Conservation (phyloP, 2,113 vertebrate species). For the Motacilla alba region DNA sequence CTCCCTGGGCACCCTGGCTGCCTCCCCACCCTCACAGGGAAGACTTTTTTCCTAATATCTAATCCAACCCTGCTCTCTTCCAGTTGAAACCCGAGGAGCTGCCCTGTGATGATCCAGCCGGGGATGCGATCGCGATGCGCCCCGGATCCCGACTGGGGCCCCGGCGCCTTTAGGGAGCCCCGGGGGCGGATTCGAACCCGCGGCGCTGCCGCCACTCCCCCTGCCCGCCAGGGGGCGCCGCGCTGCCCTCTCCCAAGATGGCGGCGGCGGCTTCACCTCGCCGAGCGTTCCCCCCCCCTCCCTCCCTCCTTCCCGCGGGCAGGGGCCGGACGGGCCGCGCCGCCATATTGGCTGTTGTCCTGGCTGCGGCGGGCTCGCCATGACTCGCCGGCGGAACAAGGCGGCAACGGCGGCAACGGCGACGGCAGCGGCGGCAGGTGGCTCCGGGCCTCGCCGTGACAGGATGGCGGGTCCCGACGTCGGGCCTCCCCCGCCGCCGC, state of each 20-base stretch:
- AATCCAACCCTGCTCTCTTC: background rate
- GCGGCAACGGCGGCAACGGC: background rate
- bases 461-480: slow-evolving; percentile 18
- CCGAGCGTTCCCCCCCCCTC: slow-evolving; percentile 67
- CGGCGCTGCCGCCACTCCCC: background rate
- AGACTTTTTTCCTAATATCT: background rate
- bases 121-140: rapidly evolving
- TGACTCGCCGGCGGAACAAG: slow-evolving; percentile 91
- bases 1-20: background rate
- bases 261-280: slow-evolving; percentile 55
- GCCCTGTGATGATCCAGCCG: background rate
- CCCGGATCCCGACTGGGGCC: rapidly evolving
- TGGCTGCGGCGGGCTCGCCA: slow-evolving; percentile 80
- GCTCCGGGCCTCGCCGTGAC: slow-evolving; percentile 53
- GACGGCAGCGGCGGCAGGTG: background rate
- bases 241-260: slow-evolving; percentile 65
- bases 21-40: background rate
- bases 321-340: slow-evolving; percentile 78
- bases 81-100: background rate
- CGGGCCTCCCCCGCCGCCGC: slow-evolving; percentile 7
- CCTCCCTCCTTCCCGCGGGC: slow-evolving; percentile 81
- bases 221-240: background rate
- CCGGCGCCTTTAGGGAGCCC: background rate
- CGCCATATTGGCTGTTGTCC: slow-evolving; percentile 98
- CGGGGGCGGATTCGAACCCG: background rate